Conservation (phyloP, 2,888 invertebrate species). For the Geotrupes spiniger region DNA sequence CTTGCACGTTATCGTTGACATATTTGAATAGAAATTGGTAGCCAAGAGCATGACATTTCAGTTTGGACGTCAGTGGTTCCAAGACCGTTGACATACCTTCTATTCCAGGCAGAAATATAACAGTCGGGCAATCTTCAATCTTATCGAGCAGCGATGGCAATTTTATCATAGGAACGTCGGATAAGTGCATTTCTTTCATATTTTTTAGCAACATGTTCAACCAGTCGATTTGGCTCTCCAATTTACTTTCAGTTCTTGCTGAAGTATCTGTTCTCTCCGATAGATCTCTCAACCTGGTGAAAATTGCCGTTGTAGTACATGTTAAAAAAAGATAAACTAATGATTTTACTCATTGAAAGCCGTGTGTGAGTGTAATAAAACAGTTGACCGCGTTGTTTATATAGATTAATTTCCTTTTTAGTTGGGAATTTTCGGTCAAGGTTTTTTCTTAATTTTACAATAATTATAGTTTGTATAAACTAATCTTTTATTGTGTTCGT, state of each 20-base stretch:
- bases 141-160: not conserved
- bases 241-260: not conserved
- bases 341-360: too few relatives aligned
- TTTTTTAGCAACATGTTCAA: slow-evolving; percentile 7
- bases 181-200: slow-evolving; percentile 7
- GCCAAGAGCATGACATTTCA: not conserved
- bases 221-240: slow-evolving; percentile 4
- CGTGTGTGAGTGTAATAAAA: too few relatives aligned
- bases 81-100: not conserved
- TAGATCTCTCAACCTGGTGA: slow-evolving; percentile 7
- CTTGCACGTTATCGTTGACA: not conserved
- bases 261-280: slow-evolving; percentile 6
- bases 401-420: too few relatives aligned
- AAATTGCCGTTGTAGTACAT: too few relatives aligned
- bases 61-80: not conserved
- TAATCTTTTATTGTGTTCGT: too few relatives aligned
- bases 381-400: too few relatives aligned
- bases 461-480: too few relatives aligned
- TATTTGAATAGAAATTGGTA: not conserved
- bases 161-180: not conserved
- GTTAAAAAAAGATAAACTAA: too few relatives aligned
- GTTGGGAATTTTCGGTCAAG: too few relatives aligned
- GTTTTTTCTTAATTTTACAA: too few relatives aligned
- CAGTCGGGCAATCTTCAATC: not conserved
- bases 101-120: not conserved